Percentiles rank a stretch among this genome's conserved stretches.
These are phyloP conservation scores for Diaperis boleti DNA, from an alignment of 2,888 invertebrate genomes.

Conservation along the genomic window DNA sequence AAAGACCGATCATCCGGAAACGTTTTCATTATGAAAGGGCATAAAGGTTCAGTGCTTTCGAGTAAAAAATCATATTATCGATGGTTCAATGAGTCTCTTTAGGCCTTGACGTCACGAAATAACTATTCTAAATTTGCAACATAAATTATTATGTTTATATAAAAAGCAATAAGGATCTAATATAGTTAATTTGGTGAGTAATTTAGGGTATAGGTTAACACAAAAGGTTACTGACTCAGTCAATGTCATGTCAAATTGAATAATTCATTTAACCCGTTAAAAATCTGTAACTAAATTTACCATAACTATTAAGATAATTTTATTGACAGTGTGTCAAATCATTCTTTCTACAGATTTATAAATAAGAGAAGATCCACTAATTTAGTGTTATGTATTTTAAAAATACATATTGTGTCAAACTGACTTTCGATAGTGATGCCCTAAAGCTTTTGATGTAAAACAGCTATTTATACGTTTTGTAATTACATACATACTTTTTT, in stretches of 20 bases:
- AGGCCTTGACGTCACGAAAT: not conserved
- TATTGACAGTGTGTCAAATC: not conserved
- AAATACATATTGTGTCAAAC: too few relatives aligned
- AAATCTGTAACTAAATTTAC: not conserved
- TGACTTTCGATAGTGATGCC: too few relatives aligned
- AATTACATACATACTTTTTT: too few relatives aligned
- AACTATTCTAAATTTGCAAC: not conserved
- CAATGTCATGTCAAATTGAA: conserved; percentile 9
- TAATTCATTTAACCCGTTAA: conserved; percentile 1
- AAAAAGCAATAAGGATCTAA: conserved; percentile 15
- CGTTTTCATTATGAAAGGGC: not conserved
- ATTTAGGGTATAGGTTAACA: conserved; percentile 12
- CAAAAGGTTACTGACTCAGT: conserved; percentile 20
- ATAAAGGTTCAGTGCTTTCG: not conserved
- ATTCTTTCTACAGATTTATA: not conserved
- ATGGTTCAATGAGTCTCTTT: not conserved
- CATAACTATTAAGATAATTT: not conserved
- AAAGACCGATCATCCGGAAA: not conserved
- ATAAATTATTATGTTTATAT: not conserved
- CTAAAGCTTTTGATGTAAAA: too few relatives aligned
- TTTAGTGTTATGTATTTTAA: too few relatives aligned
- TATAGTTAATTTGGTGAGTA: not conserved
- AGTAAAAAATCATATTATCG: not conserved
- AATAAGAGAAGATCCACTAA: too few relatives aligned
- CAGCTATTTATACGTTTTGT: too few relatives aligned